Base-by-base conservation (phyloP, 2,797 vertebrate species). In the Setipinna tenuifilis region DNA sequence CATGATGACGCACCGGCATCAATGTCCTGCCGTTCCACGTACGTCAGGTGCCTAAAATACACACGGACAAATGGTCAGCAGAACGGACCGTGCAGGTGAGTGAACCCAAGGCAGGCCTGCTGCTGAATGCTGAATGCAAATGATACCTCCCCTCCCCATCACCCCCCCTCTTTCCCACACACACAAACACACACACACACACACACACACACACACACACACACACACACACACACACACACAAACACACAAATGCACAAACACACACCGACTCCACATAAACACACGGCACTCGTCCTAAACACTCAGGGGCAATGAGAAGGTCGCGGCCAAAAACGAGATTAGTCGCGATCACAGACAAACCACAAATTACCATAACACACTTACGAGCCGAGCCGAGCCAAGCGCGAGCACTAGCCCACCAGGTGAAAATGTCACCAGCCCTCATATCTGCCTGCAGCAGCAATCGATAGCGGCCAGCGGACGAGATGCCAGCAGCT, bases 391-490 rank as follows among this genome's bases (percentile, higher is more conserved):
- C 62, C 88, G 59, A 85, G 48, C 21, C 82, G 59, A 87, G 48
- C 59, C 50, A 9, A 14, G 50, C 7, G 14, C 16, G 31, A 31
- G 31, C 7, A 31, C 19, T 31, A 78, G 71, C 71, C 16, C 31
- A 41, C 31, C 35, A 35, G 71, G 4, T 35, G 31, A 78, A 78
- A 78, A 78, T 78, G 71, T 78, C 71, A 78, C 25, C 7, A 85
- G 86, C 44, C n/a, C 68, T 87, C n/a, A 88, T 54, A 85, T 23
- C 82, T 59, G 68, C 80, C 86, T 85, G 83, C 68, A 86, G 86
- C 41, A 54, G 35, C 68, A 9, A 68, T 65, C 6, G 80, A 83
- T 85, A 84, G 54, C 62, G 48, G 85, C 48, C 86, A 84, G 85
- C 84, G 59, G 19, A 61, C n/a, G 23, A 85, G 78, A 82, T 46